Evolutionary conservation across 2,113 vertebrate species (phyloP).

Genomic region (Dermatemys mawii): DNA sequence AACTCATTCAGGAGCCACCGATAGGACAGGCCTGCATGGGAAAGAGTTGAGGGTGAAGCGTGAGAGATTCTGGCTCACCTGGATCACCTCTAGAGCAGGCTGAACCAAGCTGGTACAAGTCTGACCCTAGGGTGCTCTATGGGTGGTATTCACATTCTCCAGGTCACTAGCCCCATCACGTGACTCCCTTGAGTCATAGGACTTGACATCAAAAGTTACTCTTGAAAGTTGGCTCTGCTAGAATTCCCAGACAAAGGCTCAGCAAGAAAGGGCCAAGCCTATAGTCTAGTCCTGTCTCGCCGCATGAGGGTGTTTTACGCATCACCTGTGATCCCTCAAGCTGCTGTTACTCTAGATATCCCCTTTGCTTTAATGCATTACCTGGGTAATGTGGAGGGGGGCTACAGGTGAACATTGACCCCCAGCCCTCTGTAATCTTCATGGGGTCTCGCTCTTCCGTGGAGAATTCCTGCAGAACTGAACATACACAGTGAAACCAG

Average conservation of each 20-base stretch:
- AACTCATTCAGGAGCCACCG: constrained; percentile 96
- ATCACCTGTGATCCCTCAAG: neutral
- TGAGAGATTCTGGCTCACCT: neutral
- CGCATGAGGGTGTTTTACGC: fast-evolving
- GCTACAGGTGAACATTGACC: constrained; percentile 90
- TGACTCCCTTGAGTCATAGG: neutral
- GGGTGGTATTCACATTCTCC: neutral
- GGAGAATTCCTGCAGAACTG: constrained; percentile 96
- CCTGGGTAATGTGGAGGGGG: constrained; percentile 96
- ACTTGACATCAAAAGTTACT: neutral
- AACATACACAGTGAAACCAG: constrained; percentile 21
- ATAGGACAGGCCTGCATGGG: constrained; percentile 87
- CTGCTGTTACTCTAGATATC: neutral
- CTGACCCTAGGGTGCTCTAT: neutral
- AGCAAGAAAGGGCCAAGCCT: fast-evolving
- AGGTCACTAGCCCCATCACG: fast-evolving
- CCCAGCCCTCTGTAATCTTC: constrained; percentile 88
- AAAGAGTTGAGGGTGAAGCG: neutral
- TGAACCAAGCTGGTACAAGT: neutral
- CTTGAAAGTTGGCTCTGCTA: neutral
- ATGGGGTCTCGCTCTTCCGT: constrained; percentile 89
- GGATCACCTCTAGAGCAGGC: neutral
- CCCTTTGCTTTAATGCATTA: constrained; percentile 39
- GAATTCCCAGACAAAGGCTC: neutral
- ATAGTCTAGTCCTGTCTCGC: neutral